phyloP scores from a whole-genome alignment of 1,140 invertebrate genomes.

The Drosophila sp. region DNA sequence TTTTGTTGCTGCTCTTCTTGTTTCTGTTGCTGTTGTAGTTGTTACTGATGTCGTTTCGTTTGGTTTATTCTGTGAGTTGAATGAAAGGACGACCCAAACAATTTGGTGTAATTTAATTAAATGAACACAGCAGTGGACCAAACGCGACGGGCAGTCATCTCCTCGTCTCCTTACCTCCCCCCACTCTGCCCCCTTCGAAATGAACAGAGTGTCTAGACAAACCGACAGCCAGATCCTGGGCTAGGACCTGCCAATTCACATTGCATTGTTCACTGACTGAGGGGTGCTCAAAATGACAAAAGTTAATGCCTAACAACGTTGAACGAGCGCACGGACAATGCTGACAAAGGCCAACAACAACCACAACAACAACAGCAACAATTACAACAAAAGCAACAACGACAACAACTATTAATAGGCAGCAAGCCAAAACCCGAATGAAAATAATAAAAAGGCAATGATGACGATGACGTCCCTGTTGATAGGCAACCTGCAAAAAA shows the following conservation, averaged over 20 bases:
- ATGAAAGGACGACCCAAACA: conserved; percentile 68
- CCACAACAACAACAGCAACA: conserved; percentile 32
- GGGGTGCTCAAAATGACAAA: conserved; percentile 72
- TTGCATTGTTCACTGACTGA: conserved; percentile 73
- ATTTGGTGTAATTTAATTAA: conserved; percentile 83
- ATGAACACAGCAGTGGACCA: conserved; percentile 79
- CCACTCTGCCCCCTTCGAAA: not conserved
- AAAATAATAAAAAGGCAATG: conserved; percentile 76
- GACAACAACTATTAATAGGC: conserved; percentile 71
- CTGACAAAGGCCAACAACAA: conserved; percentile 42
- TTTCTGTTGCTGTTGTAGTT: conserved; percentile 7
- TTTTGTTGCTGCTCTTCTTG: conserved; percentile 10
- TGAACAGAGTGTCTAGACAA: conserved; percentile 3
- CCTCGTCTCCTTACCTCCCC: not conserved
- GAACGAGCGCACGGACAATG: conserved; percentile 54
- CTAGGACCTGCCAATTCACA: conserved; percentile 69
- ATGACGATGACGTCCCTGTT: conserved; percentile 56
- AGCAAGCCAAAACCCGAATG: conserved; percentile 66
- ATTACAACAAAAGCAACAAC: conserved; percentile 24
- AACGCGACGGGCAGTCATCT: conserved; percentile 58
- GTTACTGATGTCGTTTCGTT: conserved; percentile 12
- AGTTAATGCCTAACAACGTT: conserved; percentile 79
- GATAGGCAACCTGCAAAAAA: conserved; percentile 55
- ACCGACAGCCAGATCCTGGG: conserved; percentile 19
- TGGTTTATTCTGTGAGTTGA: conserved; percentile 33